Conservation (phyloP, 2,888 invertebrate genomes). For the Molanna angustata region DNA sequence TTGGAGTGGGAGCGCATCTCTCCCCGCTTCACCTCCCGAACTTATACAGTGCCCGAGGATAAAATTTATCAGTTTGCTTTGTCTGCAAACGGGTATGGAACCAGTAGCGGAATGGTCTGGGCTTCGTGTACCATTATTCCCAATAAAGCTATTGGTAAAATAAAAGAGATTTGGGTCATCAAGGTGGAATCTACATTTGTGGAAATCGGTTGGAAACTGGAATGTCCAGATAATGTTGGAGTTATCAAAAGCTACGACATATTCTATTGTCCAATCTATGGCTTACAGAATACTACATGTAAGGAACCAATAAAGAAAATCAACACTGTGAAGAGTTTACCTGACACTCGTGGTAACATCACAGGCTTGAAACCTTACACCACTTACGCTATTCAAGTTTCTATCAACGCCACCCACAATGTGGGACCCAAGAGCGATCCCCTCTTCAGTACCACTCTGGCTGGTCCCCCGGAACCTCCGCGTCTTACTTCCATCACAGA, state of each 20-base stretch:
- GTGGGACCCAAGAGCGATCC: slow-evolving; percentile 59
- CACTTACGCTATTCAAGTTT: slow-evolving; percentile 68
- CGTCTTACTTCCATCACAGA: slow-evolving; percentile 56
- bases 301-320: slow-evolving; percentile 46
- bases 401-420: slow-evolving; percentile 58
- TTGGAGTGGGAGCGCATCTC: slow-evolving; percentile 48
- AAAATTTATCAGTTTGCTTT: slow-evolving; percentile 75
- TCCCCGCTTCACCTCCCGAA: slow-evolving; percentile 48
- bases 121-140: slow-evolving; percentile 58
- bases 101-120: slow-evolving; percentile 85
- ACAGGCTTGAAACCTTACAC: slow-evolving; percentile 68
- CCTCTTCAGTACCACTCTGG: slow-evolving; percentile 63
- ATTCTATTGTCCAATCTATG: slow-evolving; percentile 67
- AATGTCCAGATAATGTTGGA: slow-evolving; percentile 70
- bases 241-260: slow-evolving; percentile 72
- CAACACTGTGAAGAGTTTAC: slow-evolving; percentile 33
- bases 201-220: slow-evolving; percentile 72
- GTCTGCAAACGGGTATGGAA: slow-evolving; percentile 65
- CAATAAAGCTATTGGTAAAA: slow-evolving; percentile 51
- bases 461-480: slow-evolving; percentile 63
- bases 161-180: slow-evolving; percentile 56
- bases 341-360: slow-evolving; percentile 52
- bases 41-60: slow-evolving; percentile 59
- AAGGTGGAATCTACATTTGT: slow-evolving; percentile 52
- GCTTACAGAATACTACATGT: slow-evolving; percentile 55